Evolutionary conservation across 2,113 vertebrate genomes (phyloP).

Genomic region (Hypanus sabinus): DNA sequence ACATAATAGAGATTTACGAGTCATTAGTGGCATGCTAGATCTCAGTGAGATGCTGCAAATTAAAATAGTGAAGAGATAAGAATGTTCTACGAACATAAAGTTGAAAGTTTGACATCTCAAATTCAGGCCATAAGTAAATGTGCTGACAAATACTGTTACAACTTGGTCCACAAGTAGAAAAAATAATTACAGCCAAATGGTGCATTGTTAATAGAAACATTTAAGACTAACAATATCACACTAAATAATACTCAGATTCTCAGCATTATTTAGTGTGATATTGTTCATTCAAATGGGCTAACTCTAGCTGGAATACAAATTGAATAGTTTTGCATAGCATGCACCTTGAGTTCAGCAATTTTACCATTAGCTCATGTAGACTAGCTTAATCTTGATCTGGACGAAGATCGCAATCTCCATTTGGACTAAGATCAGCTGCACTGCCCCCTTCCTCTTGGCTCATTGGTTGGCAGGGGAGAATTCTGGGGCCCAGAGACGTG

Average conservation of each 20-base stretch:
- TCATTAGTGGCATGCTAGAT: background rate
- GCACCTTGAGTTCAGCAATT: background rate
- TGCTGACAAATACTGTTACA: background rate
- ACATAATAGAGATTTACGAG: background rate
- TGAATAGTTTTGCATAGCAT: background rate
- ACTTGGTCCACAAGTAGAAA: background rate
- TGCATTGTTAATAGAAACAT: background rate
- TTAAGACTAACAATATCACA: no score
- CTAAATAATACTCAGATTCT: no score
- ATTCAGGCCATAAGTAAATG: background rate
- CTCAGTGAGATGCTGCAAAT: background rate
- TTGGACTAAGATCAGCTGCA: background rate
- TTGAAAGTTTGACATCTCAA: background rate
- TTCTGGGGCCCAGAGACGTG: background rate
- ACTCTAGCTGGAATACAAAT: background rate
- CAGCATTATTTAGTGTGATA: no score
- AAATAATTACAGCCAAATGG: background rate
- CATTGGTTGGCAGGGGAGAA: background rate
- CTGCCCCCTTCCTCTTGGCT: no score
- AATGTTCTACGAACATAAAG: background rate
- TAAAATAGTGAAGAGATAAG: background rate
- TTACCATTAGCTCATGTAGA: no score
- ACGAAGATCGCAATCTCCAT: background rate
- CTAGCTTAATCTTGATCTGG: background rate
- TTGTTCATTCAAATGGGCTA: background rate